These are phyloP conservation scores for Pristionchus exspectatus DNA, from an alignment of 2,888 invertebrate genomes.

Conservation along the genomic window DNA sequence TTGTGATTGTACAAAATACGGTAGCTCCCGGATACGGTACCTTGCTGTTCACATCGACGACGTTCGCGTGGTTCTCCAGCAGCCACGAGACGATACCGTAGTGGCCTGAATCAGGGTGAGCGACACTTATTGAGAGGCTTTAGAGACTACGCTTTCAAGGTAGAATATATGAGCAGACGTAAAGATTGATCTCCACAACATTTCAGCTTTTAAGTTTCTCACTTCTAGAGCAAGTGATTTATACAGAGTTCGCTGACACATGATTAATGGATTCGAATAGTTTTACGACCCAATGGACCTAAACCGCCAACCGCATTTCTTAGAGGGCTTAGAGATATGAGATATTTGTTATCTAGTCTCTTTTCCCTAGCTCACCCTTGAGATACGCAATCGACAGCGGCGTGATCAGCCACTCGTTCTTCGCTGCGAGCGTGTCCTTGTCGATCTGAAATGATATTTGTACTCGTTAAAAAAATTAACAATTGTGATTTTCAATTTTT, in stretches of 20 bases:
- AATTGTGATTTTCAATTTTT: neutral
- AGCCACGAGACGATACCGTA: conserved; percentile 69
- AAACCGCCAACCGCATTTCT: too few relatives aligned
- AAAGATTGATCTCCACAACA: too few relatives aligned
- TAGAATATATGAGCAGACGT: too few relatives aligned
- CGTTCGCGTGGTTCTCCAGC: conserved; percentile 61
- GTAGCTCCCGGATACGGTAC: neutral
- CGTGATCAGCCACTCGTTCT: conserved; percentile 79
- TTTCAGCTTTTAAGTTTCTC: too few relatives aligned
- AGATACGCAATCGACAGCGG: conserved; percentile 82
- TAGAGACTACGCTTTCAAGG: too few relatives aligned
- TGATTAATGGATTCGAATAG: too few relatives aligned
- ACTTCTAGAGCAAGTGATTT: too few relatives aligned
- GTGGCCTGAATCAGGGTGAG: conserved; percentile 59
- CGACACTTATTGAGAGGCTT: too few relatives aligned
- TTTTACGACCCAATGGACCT: too few relatives aligned
- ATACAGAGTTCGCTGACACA: too few relatives aligned
- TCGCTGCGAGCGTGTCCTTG: conserved; percentile 60
- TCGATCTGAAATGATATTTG: conserved; percentile 57
- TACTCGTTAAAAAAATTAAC: neutral
- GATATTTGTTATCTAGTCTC: too few relatives aligned
- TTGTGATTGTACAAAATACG: neutral
- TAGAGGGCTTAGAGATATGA: too few relatives aligned
- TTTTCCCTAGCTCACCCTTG: conserved; percentile 75
- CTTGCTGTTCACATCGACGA: conserved; percentile 67